phyloP scores from a whole-genome alignment of 1,140 invertebrate genomes.

The Drosophila elegans region DNA sequence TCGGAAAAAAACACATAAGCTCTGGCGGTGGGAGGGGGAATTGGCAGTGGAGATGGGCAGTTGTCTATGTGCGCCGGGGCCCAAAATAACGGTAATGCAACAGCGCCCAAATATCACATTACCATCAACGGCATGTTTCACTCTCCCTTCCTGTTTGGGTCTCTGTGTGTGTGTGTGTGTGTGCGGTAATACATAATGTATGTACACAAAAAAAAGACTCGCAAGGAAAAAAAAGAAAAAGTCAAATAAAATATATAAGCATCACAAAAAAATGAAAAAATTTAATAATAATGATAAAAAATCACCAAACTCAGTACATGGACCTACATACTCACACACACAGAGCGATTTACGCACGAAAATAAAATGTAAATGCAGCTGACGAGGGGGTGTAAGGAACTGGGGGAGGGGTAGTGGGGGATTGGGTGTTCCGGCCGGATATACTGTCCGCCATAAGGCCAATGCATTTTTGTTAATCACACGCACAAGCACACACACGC shows the following conservation, averaged over 20 bases:
- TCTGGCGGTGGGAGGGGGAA: background rate
- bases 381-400: background rate
- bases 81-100: slow-evolving; percentile 38
- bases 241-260: slow-evolving; percentile 35
- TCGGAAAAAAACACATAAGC: background rate
- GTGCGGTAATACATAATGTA: slow-evolving; percentile 36
- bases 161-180: background rate
- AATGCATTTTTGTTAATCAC: slow-evolving; percentile 77
- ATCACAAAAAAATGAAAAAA: slow-evolving; percentile 43
- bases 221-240: slow-evolving; percentile 45
- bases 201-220: slow-evolving; percentile 40
- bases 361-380: slow-evolving; percentile 77
- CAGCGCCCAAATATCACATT: slow-evolving; percentile 62
- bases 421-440: slow-evolving; percentile 21
- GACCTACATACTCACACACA: slow-evolving; percentile 9
- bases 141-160: background rate
- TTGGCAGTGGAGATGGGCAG: background rate
- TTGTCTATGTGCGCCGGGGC: slow-evolving; percentile 27
- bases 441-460: slow-evolving; percentile 56
- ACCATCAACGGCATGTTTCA: slow-evolving; percentile 54
- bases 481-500: slow-evolving; percentile 24
- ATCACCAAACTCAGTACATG: slow-evolving; percentile 62
- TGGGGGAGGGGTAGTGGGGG: background rate
- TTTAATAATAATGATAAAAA: slow-evolving; percentile 48
- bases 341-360: slow-evolving; percentile 64